These are phyloP conservation scores for Trogon melanurus DNA, from an alignment of 2,113 vertebrate species.

Conservation along the genomic window DNA sequence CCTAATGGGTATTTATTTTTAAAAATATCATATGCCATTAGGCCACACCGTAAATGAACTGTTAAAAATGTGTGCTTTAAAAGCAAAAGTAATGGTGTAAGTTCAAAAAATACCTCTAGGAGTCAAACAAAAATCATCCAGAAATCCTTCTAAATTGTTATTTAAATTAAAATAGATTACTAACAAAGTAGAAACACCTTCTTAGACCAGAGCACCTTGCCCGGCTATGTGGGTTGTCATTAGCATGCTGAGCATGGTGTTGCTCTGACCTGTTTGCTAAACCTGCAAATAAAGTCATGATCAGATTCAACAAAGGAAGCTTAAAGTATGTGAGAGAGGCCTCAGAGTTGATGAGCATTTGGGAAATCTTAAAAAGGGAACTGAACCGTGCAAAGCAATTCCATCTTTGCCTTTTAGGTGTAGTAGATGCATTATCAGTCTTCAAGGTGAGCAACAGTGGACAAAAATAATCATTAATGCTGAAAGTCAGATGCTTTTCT, in stretches of 20 bases:
- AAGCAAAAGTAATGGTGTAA: background rate
- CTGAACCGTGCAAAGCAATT: background rate
- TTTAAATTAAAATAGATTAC: background rate
- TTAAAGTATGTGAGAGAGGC: background rate
- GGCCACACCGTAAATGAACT: background rate
- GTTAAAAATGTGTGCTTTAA: background rate
- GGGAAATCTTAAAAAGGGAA: slow-evolving; percentile 1
- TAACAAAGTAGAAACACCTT: background rate
- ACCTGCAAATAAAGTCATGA: slow-evolving; percentile 18
- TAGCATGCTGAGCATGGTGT: background rate
- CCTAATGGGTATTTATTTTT: background rate
- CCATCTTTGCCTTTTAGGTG: background rate
- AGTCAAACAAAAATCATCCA: background rate
- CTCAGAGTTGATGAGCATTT: background rate
- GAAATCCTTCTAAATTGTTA: background rate
- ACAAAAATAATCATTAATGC: background rate
- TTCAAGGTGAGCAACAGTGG: background rate
- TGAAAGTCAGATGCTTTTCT: background rate
- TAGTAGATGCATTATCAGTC: background rate
- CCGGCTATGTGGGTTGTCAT: background rate
- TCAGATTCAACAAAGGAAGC: background rate
- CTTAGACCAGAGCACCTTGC: background rate
- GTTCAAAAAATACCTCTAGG: background rate
- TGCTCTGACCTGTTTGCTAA: background rate
- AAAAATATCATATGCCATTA: background rate